Evolutionary conservation across 2,797 vertebrate species (phyloP), one percentile per base, ranked within the genome.

Genomic region (Sandelia bainsii): DNA sequence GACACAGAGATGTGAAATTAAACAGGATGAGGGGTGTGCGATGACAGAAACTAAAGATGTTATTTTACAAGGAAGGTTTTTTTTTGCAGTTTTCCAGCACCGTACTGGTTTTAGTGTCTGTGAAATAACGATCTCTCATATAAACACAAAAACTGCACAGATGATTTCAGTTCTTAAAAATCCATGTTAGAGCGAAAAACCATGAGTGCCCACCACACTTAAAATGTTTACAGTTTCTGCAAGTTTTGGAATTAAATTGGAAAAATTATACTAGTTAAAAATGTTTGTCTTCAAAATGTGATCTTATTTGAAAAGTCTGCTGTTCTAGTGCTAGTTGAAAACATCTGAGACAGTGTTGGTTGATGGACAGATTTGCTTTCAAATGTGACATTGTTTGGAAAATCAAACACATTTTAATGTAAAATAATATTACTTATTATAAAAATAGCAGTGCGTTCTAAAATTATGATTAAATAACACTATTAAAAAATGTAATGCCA

Each of bases 41-140:
- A 73, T 58, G 71, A 71, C 52, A 45, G 81, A 72, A 90, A 88
- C 75, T 74, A 46, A 64, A 76, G 69, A 79, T 51, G 69, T 61
- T 65, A 59, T 79, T 60, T 66, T 16, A 53, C 45, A 64, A 80
- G 69, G 74, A 23, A 19, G 60, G 59, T 29, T 73, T 72, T 29
- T 73, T 72, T 73, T 49, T 76, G 52, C 51, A 75, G 54, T 62
- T 25, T 67, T 23, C 27, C 13, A 42, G n/a, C 32, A 32, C 25
- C n/a, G 50, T 48, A 54, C 62, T 64, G 68, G 20, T 75, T 80
- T 40, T 22, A 27, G 25, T 76, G 60, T 58, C 34, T 34, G 32
- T 64, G 77, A 63, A 75, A 73, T 49, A 69, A 8, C 27, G 79
- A 42, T 9, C 50, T 46, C 22, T 42, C 34, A 51, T 23, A 50